These are phyloP conservation scores for Gadopsis bispinosus DNA, from an alignment of 2,797 vertebrate species.

Conservation along the genomic window DNA sequence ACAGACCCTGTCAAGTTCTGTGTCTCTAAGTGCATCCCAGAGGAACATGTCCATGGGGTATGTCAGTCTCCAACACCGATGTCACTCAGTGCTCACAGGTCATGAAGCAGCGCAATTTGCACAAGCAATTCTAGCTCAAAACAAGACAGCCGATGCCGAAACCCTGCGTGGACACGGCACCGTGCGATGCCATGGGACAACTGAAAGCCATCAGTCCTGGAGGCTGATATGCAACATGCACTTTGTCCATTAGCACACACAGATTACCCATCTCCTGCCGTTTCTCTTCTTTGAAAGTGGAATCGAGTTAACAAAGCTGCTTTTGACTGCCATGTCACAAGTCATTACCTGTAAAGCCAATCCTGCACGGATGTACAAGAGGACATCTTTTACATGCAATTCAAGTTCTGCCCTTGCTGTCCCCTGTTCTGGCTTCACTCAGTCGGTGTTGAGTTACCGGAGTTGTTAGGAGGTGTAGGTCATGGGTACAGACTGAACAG, in stretches of 20 bases:
- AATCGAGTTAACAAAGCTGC: conserved; percentile 52
- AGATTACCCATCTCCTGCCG: conserved; percentile 4
- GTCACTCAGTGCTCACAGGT: conserved; percentile 32
- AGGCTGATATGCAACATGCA: conserved; percentile 34
- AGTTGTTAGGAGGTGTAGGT: conserved; percentile 51
- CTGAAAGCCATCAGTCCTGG: conserved; percentile 19
- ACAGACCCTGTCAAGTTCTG: conserved; percentile 22
- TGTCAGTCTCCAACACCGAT: conserved; percentile 28
- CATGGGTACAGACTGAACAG: conserved; percentile 59
- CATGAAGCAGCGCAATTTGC: conserved; percentile 31
- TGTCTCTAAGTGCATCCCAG: conserved; percentile 28
- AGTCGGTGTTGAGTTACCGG: conserved; percentile 25
- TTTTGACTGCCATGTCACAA: conserved; percentile 19
- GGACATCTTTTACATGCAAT: conserved; percentile 13
- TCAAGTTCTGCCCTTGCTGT: neutral
- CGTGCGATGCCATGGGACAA: conserved; percentile 29
- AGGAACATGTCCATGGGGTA: conserved; percentile 20
- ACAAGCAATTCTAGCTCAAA: conserved; percentile 14
- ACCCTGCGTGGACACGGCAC: neutral
- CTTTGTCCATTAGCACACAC: conserved; percentile 10
- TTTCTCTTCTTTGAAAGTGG: conserved; percentile 29
- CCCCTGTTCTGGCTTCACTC: neutral
- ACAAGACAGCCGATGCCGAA: conserved; percentile 17
- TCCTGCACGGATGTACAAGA: neutral
- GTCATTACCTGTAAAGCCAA: conserved; percentile 14